phyloP scores from a whole-genome alignment of 2,888 invertebrate species.

The Ellobium chinense region DNA sequence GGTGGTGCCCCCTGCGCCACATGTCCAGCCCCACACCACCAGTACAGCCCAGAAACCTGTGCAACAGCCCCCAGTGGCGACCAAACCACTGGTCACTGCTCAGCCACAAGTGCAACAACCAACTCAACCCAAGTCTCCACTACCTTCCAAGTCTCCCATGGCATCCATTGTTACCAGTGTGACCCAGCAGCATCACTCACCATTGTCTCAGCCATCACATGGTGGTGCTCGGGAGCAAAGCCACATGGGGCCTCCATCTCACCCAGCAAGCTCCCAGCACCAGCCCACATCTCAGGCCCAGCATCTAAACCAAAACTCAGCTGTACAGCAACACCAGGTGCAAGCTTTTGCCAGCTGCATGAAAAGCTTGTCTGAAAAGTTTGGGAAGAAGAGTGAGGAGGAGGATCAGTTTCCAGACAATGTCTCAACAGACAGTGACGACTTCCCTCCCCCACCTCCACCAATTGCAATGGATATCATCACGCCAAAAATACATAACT shows the following conservation, averaged over 20 bases:
- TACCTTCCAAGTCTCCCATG: slow-evolving; percentile 12
- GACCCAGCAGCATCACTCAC: slow-evolving; percentile 27
- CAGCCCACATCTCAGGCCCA: slow-evolving; percentile 13
- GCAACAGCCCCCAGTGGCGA: slow-evolving; percentile 25
- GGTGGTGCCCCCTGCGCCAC: background rate
- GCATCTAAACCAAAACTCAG: slow-evolving; percentile 5
- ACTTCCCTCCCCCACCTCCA: slow-evolving; percentile 75
- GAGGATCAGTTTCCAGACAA: slow-evolving; percentile 65
- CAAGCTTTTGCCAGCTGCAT: slow-evolving; percentile 78
- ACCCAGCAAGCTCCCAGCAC: background rate
- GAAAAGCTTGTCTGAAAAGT: slow-evolving; percentile 71
- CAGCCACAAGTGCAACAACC: slow-evolving; percentile 12
- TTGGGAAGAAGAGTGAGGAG: slow-evolving; percentile 68
- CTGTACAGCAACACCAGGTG: slow-evolving; percentile 55
- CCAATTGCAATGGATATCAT: slow-evolving; percentile 75
- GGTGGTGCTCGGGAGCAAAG: background rate
- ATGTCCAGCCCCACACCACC: background rate
- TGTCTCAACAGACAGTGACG: slow-evolving; percentile 72
- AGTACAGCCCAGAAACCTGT: background rate
- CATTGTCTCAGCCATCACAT: background rate
- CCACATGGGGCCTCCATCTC: background rate
- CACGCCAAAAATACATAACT: slow-evolving; percentile 73
- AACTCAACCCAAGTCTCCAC: slow-evolving; percentile 26
- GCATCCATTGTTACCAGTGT: slow-evolving; percentile 20
- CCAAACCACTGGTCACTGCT: slow-evolving; percentile 2